These are phyloP conservation scores for Drosophila quinaria DNA, from an alignment of 2,888 invertebrate species.

Conservation along the genomic window DNA sequence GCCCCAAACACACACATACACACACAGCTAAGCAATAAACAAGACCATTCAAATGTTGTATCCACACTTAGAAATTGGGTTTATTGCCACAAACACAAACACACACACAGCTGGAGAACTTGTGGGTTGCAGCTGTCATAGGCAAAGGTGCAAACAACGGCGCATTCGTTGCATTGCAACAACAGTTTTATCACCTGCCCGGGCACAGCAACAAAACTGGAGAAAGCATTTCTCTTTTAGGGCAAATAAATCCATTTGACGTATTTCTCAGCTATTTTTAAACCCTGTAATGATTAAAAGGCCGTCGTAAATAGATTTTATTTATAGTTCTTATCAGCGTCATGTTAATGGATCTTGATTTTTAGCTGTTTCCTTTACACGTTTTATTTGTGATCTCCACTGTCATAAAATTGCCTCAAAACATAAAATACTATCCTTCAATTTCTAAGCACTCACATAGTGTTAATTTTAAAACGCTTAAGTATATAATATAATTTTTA, in stretches of 20 bases:
- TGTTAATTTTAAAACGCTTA: no score
- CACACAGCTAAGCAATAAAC: conserved; percentile 37
- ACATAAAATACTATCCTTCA: no score
- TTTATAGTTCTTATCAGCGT: not conserved
- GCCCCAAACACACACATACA: conserved; percentile 21
- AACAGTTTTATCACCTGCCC: conserved; percentile 50
- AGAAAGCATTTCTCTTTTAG: not conserved
- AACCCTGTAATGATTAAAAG: not conserved
- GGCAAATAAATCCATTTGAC: conserved; percentile 1
- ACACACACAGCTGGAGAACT: conserved; percentile 20
- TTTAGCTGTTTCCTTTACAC: not conserved
- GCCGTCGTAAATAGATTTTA: not conserved
- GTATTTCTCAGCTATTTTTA: conserved; percentile 2
- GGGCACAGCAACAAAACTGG: not conserved
- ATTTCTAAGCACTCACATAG: no score
- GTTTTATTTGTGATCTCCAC: not conserved
- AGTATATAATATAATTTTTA: no score
- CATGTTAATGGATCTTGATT: conserved; percentile 1
- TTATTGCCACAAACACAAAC: conserved; percentile 62
- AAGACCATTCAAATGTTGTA: conserved; percentile 52
- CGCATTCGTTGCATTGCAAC: conserved; percentile 34
- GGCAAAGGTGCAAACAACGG: conserved; percentile 42
- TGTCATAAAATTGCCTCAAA: not conserved
- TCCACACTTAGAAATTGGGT: conserved; percentile 60
- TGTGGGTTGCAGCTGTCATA: conserved; percentile 54